These are phyloP conservation scores for Oreortyx pictus DNA, from an alignment of 2,797 vertebrate species.

Conservation along the genomic window DNA sequence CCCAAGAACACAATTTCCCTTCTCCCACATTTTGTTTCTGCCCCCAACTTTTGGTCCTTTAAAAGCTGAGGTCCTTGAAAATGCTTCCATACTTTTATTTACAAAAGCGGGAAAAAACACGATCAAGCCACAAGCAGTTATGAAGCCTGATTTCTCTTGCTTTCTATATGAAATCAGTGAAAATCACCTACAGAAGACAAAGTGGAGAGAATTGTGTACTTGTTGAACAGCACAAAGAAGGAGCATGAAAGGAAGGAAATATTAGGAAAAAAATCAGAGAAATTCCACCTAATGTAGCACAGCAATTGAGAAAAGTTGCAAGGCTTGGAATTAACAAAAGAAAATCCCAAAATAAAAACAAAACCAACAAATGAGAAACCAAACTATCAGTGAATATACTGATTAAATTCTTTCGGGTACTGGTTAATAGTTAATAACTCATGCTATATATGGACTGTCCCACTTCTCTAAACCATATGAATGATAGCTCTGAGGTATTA, in stretches of 20 bases:
- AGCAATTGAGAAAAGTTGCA: not conserved
- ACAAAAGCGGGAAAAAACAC: not conserved
- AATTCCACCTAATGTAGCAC: not conserved
- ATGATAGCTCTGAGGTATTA: not conserved
- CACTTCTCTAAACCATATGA: not conserved
- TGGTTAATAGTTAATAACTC: not conserved
- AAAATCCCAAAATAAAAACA: not conserved
- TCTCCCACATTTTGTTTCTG: not conserved
- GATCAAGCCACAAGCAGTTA: not conserved
- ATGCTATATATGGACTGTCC: not conserved
- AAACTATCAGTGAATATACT: not conserved
- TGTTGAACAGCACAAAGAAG: not conserved
- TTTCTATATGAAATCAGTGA: not conserved
- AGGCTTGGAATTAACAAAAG: not conserved
- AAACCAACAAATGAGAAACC: not conserved
- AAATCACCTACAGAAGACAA: not conserved
- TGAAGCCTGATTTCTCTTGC: not conserved
- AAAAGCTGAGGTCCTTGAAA: not conserved
- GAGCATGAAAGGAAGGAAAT: rapidly evolving
- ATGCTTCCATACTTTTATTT: not conserved
- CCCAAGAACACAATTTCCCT: conserved; percentile 4
- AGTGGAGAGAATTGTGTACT: not conserved
- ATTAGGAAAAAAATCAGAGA: not conserved
- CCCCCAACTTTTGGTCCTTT: not conserved
- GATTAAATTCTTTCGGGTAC: not conserved